Conservation (phyloP, 1,140 invertebrate genomes). For the Aphis craccivora region DNA sequence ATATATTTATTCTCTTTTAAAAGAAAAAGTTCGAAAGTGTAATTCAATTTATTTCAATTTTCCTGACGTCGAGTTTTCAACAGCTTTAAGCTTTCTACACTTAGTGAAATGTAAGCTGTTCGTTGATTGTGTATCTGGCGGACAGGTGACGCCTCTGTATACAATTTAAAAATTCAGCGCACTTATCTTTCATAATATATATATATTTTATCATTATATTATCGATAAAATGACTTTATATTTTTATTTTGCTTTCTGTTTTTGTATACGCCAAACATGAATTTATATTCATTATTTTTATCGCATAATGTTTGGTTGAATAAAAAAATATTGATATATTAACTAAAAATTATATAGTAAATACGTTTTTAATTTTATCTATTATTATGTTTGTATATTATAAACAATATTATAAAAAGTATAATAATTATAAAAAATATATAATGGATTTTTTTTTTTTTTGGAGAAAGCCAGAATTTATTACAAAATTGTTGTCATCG, state of each 20-base stretch:
- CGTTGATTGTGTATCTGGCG: neutral
- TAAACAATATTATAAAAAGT: no score
- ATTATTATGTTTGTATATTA: neutral
- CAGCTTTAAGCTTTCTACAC: neutral
- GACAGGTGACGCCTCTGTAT: slow-evolving; percentile 57
- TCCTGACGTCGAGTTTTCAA: neutral
- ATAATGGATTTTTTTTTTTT: no score
- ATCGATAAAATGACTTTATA: neutral
- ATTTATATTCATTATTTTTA: no score
- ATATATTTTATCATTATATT: neutral
- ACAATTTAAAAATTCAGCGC: neutral
- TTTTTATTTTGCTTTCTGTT: neutral
- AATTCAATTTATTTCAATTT: slow-evolving; percentile 1
- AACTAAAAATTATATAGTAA: neutral
- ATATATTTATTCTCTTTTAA: neutral
- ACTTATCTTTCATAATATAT: neutral
- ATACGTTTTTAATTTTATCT: neutral
- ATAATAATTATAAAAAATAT: neutral
- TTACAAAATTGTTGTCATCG: neutral
- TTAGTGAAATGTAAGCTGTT: neutral
- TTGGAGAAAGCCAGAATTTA: neutral
- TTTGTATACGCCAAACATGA: no score
- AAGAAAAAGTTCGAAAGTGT: neutral
- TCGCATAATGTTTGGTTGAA: neutral
- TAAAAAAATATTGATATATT: neutral